Conservation (phyloP, 1,140 invertebrate species). For the Theocolax elegans region DNA sequence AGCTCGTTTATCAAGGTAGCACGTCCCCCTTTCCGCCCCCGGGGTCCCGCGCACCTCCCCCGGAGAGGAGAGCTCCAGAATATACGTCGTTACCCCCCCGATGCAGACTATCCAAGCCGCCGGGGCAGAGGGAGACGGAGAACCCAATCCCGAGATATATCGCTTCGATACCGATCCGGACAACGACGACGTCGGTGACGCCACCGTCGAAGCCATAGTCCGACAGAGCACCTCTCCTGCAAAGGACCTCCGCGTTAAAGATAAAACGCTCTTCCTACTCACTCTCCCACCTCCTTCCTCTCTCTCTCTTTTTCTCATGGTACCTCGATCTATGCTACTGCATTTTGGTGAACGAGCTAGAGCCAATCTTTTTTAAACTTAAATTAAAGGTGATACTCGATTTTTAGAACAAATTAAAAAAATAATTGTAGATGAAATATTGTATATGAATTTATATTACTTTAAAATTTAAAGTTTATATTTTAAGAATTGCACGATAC, state of each 20-base stretch:
- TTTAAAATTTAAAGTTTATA: too few species aligned
- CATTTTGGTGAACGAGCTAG: too few species aligned
- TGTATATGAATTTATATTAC: too few species aligned
- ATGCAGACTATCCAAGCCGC: slow-evolving; percentile 60
- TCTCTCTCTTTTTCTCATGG: too few species aligned
- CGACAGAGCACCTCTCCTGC: too few species aligned
- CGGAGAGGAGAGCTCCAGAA: not conserved
- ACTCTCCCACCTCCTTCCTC: too few species aligned
- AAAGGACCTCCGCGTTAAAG: slow-evolving; percentile 4
- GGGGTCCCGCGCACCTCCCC: slow-evolving; percentile 39
- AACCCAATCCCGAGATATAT: slow-evolving; percentile 64
- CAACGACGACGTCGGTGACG: not conserved
- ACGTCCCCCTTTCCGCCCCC: slow-evolving; percentile 55
- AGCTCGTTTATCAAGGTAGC: slow-evolving; percentile 65
- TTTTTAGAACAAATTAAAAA: too few species aligned
- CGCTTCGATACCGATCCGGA: slow-evolving; percentile 59
- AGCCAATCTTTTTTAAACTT: too few species aligned
- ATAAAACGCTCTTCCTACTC: slow-evolving; percentile 7
- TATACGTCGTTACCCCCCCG: slow-evolving; percentile 35
- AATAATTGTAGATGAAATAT: too few species aligned
- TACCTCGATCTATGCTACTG: too few species aligned
- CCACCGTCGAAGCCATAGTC: slow-evolving; percentile 2
- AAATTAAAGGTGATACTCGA: too few species aligned
- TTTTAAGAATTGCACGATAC: too few species aligned
- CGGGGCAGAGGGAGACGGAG: slow-evolving; percentile 30